Evolutionary conservation across 2,888 invertebrate species (phyloP), one percentile per base, ranked within the genome.

Genomic region (Shargacucullia verbasci): DNA sequence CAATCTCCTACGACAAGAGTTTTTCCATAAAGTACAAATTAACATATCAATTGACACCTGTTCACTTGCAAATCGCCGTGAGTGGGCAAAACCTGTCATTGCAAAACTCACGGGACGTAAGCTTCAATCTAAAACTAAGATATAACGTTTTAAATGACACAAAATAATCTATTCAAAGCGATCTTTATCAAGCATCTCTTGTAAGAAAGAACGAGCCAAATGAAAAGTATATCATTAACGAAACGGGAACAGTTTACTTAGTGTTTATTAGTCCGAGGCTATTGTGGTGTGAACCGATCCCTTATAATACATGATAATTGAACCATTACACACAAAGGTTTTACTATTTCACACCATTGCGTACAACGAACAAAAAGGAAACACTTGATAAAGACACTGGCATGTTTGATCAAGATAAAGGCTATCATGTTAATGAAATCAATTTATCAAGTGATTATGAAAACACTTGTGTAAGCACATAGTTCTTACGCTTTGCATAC

Each of bases 251-350:
- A 78, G 61, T 79, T 80, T 81, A 76, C 68, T 76, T 67, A 73
- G 77, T 66, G 67, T 75, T 71, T 59, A 74, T 76, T 73, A 69
- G 40, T 56, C 34, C 68, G 73, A 75, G 78, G 81, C 65, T 79
- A 78, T 74, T 60, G 70, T 71, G 56, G 69, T 66, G 69, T 74
- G 73, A 80, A 76, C 79, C 72, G 75, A 82, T 73, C 69, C 55
- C 44, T n/a, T n/a, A n/a, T n/a, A n/a, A n/a, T n/a, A n/a, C n/a
- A n/a, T n/a, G 78, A 68, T 85, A 87, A 88, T 87, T 81, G 79
- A 78, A 80, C 83, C 85, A 83, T 79, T 79, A 56, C 73, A 74
- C 67, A 68, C 76, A 78, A 83, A 83, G 81, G 84, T 80, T 80
- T 73, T 59, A 72, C 67, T 74, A 77, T 75, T 84, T 81, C 80